These are phyloP conservation scores for Quadriops clusia DNA, from an alignment of 2,888 invertebrate genomes.

Conservation along the genomic window DNA sequence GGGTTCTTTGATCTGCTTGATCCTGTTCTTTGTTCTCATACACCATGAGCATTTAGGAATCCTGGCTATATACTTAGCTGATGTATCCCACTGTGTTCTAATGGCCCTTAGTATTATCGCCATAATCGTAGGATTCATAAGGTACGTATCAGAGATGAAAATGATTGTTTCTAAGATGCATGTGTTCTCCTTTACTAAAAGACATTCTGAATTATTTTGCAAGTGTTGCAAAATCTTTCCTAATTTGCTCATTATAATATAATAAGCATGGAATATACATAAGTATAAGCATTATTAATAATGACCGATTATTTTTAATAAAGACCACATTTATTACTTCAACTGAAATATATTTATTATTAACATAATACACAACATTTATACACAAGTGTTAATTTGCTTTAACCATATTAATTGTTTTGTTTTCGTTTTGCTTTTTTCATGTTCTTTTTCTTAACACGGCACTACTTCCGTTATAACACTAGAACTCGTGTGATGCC, in stretches of 20 bases:
- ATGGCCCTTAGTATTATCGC: slow-evolving; percentile 82
- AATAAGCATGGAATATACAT: too few relatives aligned
- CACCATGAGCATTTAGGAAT: slow-evolving; percentile 73
- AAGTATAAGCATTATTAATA: too few relatives aligned
- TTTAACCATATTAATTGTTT: too few relatives aligned
- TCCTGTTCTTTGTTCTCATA: slow-evolving; percentile 90
- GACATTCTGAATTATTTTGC: too few relatives aligned
- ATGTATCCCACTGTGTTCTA: slow-evolving; percentile 79
- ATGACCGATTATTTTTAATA: too few relatives aligned
- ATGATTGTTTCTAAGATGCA: too few relatives aligned
- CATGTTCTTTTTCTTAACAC: slow-evolving; percentile 14
- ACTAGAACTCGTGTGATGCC: slow-evolving; percentile 27
- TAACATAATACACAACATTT: too few relatives aligned
- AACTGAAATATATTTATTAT: too few relatives aligned
- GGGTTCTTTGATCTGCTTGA: slow-evolving; percentile 83
- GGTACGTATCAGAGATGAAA: slow-evolving; percentile 56
- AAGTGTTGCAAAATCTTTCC: too few relatives aligned
- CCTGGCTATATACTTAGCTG: slow-evolving; percentile 81
- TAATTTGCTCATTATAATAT: too few relatives aligned
- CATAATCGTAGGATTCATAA: slow-evolving; percentile 81
- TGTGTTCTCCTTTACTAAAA: too few relatives aligned
- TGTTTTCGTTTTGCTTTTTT: slow-evolving; percentile 13
- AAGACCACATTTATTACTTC: background rate
- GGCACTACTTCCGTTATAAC: slow-evolving; percentile 15
- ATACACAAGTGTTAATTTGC: too few relatives aligned